Percentiles rank a stretch among this genome's conserved stretches.
These are phyloP conservation scores for Rhinopomastus cyanomelas DNA, from an alignment of 2,113 vertebrate species.

Conservation along the genomic window DNA sequence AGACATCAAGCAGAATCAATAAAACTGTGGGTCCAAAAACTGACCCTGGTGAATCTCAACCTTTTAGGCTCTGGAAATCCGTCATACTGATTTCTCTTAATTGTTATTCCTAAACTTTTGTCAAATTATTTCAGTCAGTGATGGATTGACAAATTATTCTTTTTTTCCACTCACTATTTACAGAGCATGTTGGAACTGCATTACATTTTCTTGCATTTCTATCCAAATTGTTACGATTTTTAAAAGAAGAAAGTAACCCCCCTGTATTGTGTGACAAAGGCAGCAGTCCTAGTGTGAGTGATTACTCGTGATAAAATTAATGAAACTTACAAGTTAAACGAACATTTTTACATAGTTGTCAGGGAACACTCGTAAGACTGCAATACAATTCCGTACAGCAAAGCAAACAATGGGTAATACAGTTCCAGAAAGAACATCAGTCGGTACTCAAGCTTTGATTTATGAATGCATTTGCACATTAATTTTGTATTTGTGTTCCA, in stretches of 20 bases:
- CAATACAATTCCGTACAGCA: not conserved
- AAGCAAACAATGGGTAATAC: not conserved
- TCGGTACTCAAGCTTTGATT: slow-evolving; percentile 10
- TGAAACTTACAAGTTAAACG: not conserved
- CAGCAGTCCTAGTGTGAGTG: not conserved
- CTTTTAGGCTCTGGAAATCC: not conserved
- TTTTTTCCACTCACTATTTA: not conserved
- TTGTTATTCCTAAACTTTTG: not conserved
- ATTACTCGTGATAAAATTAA: not conserved
- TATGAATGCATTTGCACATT: slow-evolving; percentile 36
- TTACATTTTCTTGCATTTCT: not conserved
- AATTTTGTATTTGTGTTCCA: slow-evolving; percentile 36
- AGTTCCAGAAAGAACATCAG: slow-evolving; percentile 13
- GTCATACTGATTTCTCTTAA: not conserved
- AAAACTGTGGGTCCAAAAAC: not conserved
- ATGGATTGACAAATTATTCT: not conserved
- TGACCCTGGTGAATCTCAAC: not conserved
- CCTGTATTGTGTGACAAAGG: not conserved
- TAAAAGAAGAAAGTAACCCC: not conserved
- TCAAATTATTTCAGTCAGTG: not conserved
- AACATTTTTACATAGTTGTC: slow-evolving; percentile 6
- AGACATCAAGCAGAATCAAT: not conserved
- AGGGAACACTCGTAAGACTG: not conserved
- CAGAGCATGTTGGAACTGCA: not conserved
- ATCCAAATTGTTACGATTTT: not conserved